These are phyloP conservation scores for Tragelaphus scriptus DNA, from an alignment of 2,113 vertebrate genomes.

Conservation along the genomic window DNA sequence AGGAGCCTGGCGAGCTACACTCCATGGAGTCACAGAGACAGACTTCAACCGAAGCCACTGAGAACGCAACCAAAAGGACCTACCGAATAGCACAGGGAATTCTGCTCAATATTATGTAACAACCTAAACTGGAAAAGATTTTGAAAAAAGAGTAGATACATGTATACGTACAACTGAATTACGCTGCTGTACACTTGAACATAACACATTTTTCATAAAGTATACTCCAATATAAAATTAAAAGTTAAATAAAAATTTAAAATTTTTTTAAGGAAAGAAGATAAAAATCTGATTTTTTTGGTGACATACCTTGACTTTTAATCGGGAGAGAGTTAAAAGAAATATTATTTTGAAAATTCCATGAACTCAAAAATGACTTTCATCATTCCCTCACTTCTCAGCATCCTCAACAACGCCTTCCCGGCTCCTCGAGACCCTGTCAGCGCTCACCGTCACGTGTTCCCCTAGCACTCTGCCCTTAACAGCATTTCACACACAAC, in stretches of 20 bases:
- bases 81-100: background rate
- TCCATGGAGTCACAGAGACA: background rate
- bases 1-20: background rate
- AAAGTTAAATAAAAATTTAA: background rate
- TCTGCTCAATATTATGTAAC: background rate
- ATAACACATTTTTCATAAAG: background rate
- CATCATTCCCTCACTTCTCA: background rate
- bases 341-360: background rate
- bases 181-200: background rate
- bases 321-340: background rate
- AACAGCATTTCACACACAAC: background rate
- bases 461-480: background rate
- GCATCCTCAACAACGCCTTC: background rate
- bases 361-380: background rate
- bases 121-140: background rate
- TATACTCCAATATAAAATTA: background rate
- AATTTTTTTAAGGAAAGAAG: background rate
- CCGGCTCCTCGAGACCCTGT: fast-evolving
- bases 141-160: background rate
- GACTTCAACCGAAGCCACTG: background rate
- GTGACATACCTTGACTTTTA: background rate
- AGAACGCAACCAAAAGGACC: background rate
- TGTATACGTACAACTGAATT: background rate
- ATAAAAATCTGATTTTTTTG: background rate
- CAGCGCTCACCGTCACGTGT: fast-evolving